These are phyloP conservation scores for Lagocephalus sceleratus DNA, from an alignment of 2,797 vertebrate species.

Conservation along the genomic window DNA sequence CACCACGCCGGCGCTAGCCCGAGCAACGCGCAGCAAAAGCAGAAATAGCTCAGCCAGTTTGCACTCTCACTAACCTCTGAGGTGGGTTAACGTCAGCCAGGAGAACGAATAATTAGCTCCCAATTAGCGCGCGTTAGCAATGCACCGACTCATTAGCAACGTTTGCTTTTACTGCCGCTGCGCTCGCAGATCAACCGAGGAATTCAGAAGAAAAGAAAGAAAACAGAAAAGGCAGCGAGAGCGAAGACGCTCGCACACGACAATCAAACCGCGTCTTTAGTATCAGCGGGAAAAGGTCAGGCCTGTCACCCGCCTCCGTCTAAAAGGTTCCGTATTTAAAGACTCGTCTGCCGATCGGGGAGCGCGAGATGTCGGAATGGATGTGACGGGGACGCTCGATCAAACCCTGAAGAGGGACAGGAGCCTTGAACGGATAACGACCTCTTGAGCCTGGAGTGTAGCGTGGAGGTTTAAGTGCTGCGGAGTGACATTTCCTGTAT, in stretches of 20 bases:
- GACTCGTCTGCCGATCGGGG: slow-evolving; percentile 13
- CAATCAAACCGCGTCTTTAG: slow-evolving; percentile 43
- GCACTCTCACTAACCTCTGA: slow-evolving; percentile 15
- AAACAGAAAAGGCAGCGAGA: slow-evolving; percentile 19
- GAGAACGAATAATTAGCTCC: slow-evolving; percentile 39
- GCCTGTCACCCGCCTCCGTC: slow-evolving; percentile 26
- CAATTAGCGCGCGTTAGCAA: slow-evolving; percentile 42
- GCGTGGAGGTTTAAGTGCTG: slow-evolving; percentile 6
- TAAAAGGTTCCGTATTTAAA: slow-evolving; percentile 15
- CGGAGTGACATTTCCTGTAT: background rate
- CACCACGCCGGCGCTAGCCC: no score
- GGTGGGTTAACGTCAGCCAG: slow-evolving; percentile 8
- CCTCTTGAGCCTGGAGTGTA: slow-evolving; percentile 13
- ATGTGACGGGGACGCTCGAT: slow-evolving; percentile 26
- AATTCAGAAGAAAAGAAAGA: slow-evolving; percentile 1
- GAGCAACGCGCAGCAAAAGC: no score
- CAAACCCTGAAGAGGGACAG: slow-evolving; percentile 10
- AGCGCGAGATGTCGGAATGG: slow-evolving; percentile 12
- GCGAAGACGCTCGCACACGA: slow-evolving; percentile 19
- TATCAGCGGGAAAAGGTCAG: slow-evolving; percentile 55
- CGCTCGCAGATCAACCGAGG: no score
- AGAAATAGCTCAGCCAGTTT: no score
- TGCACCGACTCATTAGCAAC: slow-evolving; percentile 39
- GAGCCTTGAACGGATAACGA: slow-evolving; percentile 3
- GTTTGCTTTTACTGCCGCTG: slow-evolving; percentile 33